Percentiles rank a stretch among this genome's conserved stretches.
Evolutionary conservation across 2,113 vertebrate species (phyloP).

Genomic region (Spheniscus mendiculus): DNA sequence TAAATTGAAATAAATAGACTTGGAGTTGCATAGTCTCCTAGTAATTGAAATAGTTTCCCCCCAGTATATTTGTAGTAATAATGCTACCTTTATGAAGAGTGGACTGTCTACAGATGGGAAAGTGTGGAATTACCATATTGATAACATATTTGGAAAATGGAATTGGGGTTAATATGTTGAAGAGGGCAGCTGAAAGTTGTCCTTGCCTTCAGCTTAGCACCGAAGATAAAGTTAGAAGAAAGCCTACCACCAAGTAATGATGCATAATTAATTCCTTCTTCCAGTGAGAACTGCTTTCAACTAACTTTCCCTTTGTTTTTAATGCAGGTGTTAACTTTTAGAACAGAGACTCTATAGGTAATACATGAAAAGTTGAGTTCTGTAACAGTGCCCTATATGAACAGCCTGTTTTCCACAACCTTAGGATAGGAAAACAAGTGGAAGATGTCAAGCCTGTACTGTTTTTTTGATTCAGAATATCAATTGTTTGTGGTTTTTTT

Average conservation of each 20-base stretch:
- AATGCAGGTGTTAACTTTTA: not conserved
- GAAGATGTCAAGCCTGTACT: not conserved
- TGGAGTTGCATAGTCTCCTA: constrained; percentile 78
- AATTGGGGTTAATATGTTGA: constrained; percentile 76
- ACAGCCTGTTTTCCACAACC: not conserved
- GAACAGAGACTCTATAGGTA: not conserved
- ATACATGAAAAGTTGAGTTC: not conserved
- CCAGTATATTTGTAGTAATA: constrained; percentile 79
- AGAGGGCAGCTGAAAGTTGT: constrained; percentile 76
- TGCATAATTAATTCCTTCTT: constrained; percentile 42
- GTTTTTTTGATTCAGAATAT: not conserved
- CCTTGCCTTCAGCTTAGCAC: constrained; percentile 61
- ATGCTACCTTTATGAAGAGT: constrained; percentile 77
- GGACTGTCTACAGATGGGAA: constrained; percentile 71
- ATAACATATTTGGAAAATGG: constrained; percentile 80
- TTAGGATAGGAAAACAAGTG: not conserved
- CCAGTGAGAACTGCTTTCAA: not conserved
- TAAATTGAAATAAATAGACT: constrained; percentile 88
- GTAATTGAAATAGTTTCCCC: constrained; percentile 83
- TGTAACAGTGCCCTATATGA: not conserved
- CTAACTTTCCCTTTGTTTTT: not conserved
- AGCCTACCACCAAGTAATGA: not conserved
- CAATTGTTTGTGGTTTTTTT: not conserved
- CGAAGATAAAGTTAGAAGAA: constrained; percentile 36
- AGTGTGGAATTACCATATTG: constrained; percentile 83